Conservation (phyloP, 2,888 invertebrate species). For the Sphecodes monilicornis region DNA sequence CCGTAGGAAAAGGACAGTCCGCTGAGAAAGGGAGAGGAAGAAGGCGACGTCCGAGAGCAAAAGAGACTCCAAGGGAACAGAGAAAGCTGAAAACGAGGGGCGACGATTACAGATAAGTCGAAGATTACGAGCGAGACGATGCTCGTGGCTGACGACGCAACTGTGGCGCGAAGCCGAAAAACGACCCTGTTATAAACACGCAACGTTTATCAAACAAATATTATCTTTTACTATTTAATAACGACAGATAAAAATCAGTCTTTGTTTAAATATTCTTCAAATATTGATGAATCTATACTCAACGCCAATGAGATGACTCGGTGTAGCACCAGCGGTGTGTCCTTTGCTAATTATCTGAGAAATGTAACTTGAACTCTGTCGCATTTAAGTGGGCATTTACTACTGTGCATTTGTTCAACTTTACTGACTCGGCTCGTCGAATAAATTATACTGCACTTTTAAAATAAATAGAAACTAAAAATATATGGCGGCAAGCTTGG, state of each 20-base stretch:
- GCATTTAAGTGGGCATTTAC: too few relatives aligned
- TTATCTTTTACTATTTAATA: neutral
- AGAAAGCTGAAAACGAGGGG: neutral
- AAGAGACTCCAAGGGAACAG: neutral
- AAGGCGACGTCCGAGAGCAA: constrained; percentile 8
- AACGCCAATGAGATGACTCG: neutral
- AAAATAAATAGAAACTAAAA: too few relatives aligned
- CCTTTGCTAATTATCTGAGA: too few relatives aligned
- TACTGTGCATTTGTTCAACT: too few relatives aligned
- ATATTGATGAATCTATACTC: neutral
- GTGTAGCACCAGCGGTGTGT: neutral
- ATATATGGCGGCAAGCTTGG: too few relatives aligned
- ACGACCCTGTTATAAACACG: neutral
- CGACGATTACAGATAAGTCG: neutral
- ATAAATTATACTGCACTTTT: too few relatives aligned
- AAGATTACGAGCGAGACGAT: neutral
- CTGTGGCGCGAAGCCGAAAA: neutral
- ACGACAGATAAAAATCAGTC: neutral
- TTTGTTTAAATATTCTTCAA: neutral
- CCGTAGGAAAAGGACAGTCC: constrained; percentile 35
- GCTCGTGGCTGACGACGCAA: neutral
- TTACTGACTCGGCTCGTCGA: too few relatives aligned
- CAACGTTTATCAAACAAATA: neutral
- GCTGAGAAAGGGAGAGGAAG: constrained; percentile 29
- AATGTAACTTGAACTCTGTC: too few relatives aligned